These are phyloP conservation scores for Mamestra brassicae DNA, from an alignment of 2,888 invertebrate species.

Conservation along the genomic window DNA sequence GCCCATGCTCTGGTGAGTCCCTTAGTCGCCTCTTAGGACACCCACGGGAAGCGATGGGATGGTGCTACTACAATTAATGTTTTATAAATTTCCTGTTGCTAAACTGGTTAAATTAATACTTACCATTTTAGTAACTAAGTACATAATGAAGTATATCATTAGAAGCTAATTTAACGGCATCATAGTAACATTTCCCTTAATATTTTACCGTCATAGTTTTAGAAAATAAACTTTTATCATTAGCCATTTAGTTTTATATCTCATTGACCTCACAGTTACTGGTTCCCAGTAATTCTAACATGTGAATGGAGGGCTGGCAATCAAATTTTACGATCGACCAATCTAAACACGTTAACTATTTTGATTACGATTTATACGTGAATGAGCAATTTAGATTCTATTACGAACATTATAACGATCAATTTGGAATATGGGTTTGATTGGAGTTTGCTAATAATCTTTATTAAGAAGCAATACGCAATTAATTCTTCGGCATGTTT, in stretches of 20 bases:
- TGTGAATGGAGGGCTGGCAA: constrained; percentile 40
- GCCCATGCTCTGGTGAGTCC: too few relatives aligned
- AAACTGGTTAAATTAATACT: neutral
- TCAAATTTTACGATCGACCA: constrained; percentile 51
- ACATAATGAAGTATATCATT: constrained; percentile 8
- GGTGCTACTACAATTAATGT: too few relatives aligned
- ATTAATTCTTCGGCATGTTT: neutral
- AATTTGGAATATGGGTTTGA: constrained; percentile 4
- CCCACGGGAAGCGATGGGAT: too few relatives aligned
- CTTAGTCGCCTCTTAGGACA: too few relatives aligned
- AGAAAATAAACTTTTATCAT: constrained; percentile 42
- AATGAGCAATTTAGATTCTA: constrained; percentile 23
- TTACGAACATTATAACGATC: constrained; percentile 7
- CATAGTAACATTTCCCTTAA: neutral
- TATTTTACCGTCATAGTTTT: constrained; percentile 24
- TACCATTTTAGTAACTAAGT: neutral
- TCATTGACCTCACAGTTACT: constrained; percentile 27
- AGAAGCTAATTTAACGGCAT: constrained; percentile 26
- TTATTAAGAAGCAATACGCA: neutral
- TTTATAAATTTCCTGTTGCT: too few relatives aligned
- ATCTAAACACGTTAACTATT: constrained; percentile 46
- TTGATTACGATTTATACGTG: constrained; percentile 31
- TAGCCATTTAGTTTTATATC: constrained; percentile 33
- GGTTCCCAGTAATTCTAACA: constrained; percentile 25
- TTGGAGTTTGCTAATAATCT: neutral